These are phyloP conservation scores for Himalopsyche japonica DNA, from an alignment of 2,888 invertebrate species.

Conservation along the genomic window DNA sequence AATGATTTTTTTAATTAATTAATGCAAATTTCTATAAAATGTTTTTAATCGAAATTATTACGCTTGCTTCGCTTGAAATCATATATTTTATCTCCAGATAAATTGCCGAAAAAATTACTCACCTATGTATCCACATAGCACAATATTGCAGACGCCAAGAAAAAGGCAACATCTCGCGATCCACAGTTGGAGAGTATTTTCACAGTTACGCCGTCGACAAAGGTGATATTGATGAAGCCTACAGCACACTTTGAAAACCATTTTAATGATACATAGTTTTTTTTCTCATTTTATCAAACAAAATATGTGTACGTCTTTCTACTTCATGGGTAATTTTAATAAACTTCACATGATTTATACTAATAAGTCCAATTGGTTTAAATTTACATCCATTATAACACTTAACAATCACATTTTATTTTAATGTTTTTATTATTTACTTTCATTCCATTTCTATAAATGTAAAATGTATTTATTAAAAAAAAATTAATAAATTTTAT, in stretches of 20 bases:
- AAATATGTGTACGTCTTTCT: background rate
- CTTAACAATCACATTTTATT: too few relatives aligned
- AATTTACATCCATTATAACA: too few relatives aligned
- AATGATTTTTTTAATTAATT: too few relatives aligned
- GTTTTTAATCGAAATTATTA: too few relatives aligned
- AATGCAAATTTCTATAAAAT: too few relatives aligned
- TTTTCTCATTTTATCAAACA: background rate
- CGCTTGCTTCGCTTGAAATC: too few relatives aligned
- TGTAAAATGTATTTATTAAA: too few relatives aligned
- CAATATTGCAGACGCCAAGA: slow-evolving; percentile 36
- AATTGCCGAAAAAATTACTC: background rate
- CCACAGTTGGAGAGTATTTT: slow-evolving; percentile 2
- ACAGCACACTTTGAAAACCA: slow-evolving; percentile 11
- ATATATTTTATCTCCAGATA: too few relatives aligned
- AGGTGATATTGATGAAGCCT: background rate
- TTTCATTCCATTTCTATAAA: too few relatives aligned
- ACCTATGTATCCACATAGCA: slow-evolving; percentile 38
- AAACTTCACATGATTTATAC: background rate
- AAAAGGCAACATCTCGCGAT: slow-evolving; percentile 24
- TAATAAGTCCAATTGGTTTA: too few relatives aligned
- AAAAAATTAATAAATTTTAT: too few relatives aligned
- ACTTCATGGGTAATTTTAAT: background rate
- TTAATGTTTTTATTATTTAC: too few relatives aligned
- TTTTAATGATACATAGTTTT: slow-evolving; percentile 8
- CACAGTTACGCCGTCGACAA: background rate